These are phyloP conservation scores for human (Homo sapiens) DNA, from an alignment of 2,113 vertebrate genomes.

Conservation along the genomic window DNA sequence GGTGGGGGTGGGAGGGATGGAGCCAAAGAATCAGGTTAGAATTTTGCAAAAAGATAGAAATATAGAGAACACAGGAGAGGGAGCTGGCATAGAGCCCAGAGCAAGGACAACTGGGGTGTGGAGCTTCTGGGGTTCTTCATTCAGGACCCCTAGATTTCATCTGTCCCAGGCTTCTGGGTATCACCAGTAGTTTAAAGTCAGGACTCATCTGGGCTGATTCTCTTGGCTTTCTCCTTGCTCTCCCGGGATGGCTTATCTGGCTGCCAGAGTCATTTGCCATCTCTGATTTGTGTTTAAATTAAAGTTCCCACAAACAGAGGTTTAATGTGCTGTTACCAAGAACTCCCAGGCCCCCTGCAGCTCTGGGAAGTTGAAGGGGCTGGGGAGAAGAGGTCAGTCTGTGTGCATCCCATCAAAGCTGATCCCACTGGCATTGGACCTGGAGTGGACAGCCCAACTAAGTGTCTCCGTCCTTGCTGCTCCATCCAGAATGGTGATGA, in stretches of 20 bases:
- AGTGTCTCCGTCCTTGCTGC: background rate
- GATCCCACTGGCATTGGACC: background rate
- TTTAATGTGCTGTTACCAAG: conserved; percentile 69
- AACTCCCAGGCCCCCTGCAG: background rate
- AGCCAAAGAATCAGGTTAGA: too few relatives aligned
- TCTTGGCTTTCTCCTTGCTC: conserved; percentile 67
- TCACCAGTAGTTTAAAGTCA: conserved; percentile 23
- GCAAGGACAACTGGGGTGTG: too few relatives aligned
- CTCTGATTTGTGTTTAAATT: conserved; percentile 78
- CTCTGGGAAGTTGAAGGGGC: background rate
- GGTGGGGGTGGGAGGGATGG: too few relatives aligned
- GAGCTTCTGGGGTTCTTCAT: too few relatives aligned
- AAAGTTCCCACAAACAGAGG: conserved; percentile 70
- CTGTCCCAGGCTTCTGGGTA: background rate
- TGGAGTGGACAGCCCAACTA: background rate
- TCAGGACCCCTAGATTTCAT: too few relatives aligned
- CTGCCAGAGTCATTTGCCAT: conserved; percentile 73
- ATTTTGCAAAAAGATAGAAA: too few relatives aligned
- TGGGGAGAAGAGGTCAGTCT: background rate
- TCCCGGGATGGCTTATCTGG: conserved; percentile 58
- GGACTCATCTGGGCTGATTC: conserved; percentile 12
- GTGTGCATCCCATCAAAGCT: accelerated
- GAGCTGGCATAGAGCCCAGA: too few relatives aligned
- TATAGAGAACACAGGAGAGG: too few relatives aligned
- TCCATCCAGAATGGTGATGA: background rate